phyloP scores from a whole-genome alignment of 2,113 vertebrate species.

The Collichthys lucidus region DNA sequence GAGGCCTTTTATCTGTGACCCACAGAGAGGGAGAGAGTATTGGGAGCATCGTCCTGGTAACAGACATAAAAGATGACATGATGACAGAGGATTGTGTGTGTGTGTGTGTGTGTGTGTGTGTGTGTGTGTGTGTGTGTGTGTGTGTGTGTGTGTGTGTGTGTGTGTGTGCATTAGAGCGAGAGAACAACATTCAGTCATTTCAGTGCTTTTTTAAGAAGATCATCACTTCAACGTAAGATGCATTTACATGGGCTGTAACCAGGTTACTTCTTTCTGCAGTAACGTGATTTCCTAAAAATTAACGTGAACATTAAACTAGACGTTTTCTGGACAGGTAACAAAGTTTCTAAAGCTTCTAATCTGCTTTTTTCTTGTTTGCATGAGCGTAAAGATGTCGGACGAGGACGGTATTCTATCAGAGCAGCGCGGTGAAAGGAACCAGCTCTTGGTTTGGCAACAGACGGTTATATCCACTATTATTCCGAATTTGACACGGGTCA shows the following conservation, averaged over 20 bases:
- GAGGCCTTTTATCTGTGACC: constrained; percentile 77
- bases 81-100: constrained; percentile 45
- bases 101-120: neutral
- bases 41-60: constrained; percentile 41
- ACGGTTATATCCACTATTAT: too few relatives aligned
- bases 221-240: neutral
- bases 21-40: constrained; percentile 59
- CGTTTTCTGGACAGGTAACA: neutral
- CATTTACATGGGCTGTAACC: neutral
- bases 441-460: neutral
- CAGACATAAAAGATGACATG: constrained; percentile 50
- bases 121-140: constrained; percentile 4
- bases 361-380: neutral
- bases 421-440: neutral
- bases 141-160: constrained; percentile 22
- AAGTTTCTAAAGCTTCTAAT: neutral
- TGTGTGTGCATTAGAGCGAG: neutral
- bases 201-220: neutral
- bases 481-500: too few relatives aligned
- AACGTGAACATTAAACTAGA: neutral
- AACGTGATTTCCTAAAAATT: neutral
- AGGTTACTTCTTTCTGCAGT: neutral
- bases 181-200: constrained; percentile 1
- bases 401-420: neutral
- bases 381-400: neutral